Conservation (phyloP, 2,888 invertebrate species). For the Tipula lateralis region DNA sequence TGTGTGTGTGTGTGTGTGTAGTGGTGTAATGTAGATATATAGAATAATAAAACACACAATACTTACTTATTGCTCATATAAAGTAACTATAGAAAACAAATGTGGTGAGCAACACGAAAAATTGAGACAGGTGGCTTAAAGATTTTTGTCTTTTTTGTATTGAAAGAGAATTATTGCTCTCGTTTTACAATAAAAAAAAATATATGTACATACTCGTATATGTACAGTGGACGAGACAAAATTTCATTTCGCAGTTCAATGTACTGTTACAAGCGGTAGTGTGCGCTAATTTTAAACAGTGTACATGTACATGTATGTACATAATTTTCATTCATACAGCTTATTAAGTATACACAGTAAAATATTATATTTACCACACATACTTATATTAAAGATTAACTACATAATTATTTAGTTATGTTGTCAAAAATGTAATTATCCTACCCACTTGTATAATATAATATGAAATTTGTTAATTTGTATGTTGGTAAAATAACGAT, state of each 20-base stretch:
- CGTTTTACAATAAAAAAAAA: not conserved
- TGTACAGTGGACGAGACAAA: not conserved
- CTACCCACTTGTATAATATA: no score
- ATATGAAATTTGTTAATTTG: no score
- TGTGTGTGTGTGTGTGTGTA: no score
- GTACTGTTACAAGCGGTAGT: not conserved
- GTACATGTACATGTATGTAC: not conserved
- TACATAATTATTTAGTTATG: not conserved
- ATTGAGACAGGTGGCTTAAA: conserved; percentile 11
- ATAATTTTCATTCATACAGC: not conserved
- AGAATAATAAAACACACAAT: not conserved
- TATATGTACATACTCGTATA: no score
- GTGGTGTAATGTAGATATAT: not conserved
- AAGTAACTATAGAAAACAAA: not conserved
- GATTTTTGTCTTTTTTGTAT: not conserved
- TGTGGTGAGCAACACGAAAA: not conserved
- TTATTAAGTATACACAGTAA: not conserved
- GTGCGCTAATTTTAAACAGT: not conserved
- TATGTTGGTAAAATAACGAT: not conserved
- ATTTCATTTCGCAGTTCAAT: not conserved
- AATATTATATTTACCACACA: not conserved
- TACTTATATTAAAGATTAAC: not conserved
- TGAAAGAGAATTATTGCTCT: not conserved
- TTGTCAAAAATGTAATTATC: not conserved
- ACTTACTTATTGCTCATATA: not conserved